Percentiles rank a stretch among this genome's conserved stretches.
These are phyloP conservation scores for Chymomyza fuscimana DNA, from an alignment of 2,888 invertebrate species.

Conservation along the genomic window DNA sequence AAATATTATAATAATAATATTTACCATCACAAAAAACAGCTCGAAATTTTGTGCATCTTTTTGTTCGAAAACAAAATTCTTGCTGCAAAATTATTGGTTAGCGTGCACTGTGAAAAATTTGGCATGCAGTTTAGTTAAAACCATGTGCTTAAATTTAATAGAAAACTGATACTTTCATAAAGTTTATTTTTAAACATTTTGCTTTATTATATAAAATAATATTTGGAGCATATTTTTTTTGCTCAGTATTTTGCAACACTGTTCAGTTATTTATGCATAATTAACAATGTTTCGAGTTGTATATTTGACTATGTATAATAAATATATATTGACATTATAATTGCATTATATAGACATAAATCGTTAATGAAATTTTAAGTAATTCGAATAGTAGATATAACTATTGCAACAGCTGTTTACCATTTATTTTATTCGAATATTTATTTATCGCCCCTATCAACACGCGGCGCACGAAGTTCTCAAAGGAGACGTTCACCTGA, in stretches of 20 bases:
- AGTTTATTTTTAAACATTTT: not conserved
- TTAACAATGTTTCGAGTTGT: not conserved
- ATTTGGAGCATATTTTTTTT: not conserved
- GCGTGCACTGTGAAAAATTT: not conserved
- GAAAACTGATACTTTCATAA: not conserved
- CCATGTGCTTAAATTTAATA: not conserved
- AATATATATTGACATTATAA: not conserved
- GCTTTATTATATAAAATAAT: not conserved
- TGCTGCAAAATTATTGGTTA: conserved; percentile 17
- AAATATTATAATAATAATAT: not conserved
- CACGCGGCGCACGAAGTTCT: too few relatives aligned
- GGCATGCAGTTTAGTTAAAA: not conserved
- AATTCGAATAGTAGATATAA: too few relatives aligned
- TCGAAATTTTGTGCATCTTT: not conserved
- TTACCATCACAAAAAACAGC: not conserved
- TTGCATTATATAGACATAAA: not conserved
- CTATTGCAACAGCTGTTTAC: too few relatives aligned
- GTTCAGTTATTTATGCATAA: not conserved
- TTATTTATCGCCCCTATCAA: too few relatives aligned
- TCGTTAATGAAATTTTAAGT: not conserved
- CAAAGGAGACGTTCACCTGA: too few relatives aligned
- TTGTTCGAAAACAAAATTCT: not conserved
- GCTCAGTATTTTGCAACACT: not conserved
- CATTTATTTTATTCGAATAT: not conserved
- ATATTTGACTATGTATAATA: not conserved